phyloP scores from a whole-genome alignment of 2,113 vertebrate genomes.

The Mobula hypostoma region DNA sequence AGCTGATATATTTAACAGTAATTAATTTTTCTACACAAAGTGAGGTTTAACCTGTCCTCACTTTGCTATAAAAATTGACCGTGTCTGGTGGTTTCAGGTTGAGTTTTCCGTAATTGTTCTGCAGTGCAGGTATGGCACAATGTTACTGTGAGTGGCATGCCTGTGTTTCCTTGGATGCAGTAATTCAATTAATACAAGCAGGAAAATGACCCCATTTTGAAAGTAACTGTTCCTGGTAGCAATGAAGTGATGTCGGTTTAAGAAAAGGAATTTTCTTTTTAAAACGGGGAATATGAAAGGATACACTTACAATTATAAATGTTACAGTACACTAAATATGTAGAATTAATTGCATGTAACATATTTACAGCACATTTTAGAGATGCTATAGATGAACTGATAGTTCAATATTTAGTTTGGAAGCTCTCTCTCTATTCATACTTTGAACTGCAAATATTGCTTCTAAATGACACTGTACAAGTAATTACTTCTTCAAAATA shows the following conservation, averaged over 20 bases:
- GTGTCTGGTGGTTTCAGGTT: not conserved
- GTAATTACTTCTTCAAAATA: not conserved
- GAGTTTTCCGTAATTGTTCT: not conserved
- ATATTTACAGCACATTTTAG: not conserved
- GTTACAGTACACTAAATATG: not conserved
- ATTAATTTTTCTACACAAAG: not conserved
- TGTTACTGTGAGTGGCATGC: not conserved
- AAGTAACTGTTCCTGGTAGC: too few relatives aligned
- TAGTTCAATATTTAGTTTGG: not conserved
- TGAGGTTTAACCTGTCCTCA: not conserved
- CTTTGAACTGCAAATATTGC: slow-evolving; percentile 1
- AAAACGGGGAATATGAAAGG: not conserved
- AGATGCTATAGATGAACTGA: not conserved
- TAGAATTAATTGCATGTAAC: not conserved
- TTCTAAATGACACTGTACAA: not conserved
- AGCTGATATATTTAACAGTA: not conserved
- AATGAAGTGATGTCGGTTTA: not conserved
- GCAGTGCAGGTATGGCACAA: not conserved
- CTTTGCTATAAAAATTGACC: not conserved
- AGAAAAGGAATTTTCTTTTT: not conserved
- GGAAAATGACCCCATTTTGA: not conserved
- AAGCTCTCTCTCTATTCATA: not conserved
- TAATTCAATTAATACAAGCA: not conserved
- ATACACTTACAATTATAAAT: not conserved
- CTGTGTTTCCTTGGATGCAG: not conserved